These are phyloP conservation scores for Cliona cf. orientalis DNA, from an alignment of 37 sponge, comb jelly and placozoan genomes.

Conservation along the genomic window DNA sequence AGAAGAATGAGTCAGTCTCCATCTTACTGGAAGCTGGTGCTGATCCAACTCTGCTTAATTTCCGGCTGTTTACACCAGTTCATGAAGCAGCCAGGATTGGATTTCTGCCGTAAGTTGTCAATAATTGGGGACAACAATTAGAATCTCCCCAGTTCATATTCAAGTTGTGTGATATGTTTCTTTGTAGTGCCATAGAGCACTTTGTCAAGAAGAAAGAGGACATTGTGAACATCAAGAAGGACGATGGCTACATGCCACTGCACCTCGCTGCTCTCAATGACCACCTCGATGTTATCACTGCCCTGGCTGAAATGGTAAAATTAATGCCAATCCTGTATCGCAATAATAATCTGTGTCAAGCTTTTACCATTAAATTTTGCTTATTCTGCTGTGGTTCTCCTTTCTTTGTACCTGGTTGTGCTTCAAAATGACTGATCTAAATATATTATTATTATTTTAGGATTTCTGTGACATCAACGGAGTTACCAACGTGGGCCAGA, in stretches of 20 bases:
- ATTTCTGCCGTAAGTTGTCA: slow-evolving; percentile 56
- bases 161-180: background rate
- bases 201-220: slow-evolving; percentile 33
- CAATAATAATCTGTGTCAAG: too few relatives aligned
- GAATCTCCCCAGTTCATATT: background rate
- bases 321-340: too few relatives aligned
- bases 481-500: slow-evolving; percentile 31
- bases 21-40: slow-evolving; percentile 77
- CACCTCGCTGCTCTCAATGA: slow-evolving; percentile 71
- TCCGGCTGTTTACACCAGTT: slow-evolving; percentile 71
- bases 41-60: slow-evolving; percentile 64
- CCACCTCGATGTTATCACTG: slow-evolving; percentile 48
- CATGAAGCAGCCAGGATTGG: slow-evolving; percentile 80
- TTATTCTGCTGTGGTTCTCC: too few relatives aligned
- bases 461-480: slow-evolving; percentile 42
- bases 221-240: slow-evolving; percentile 47
- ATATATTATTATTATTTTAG: slow-evolving; percentile 32
- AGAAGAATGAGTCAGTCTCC: slow-evolving; percentile 53
- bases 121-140: background rate
- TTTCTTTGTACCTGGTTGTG: too few relatives aligned
- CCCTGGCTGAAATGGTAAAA: slow-evolving; percentile 48
- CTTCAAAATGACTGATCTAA: too few relatives aligned
- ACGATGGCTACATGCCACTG: slow-evolving; percentile 68
- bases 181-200: slow-evolving; percentile 55
- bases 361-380: too few relatives aligned